Evolutionary conservation across 2,888 invertebrate species (phyloP), one percentile per base, ranked within the genome.

Genomic region (Slavum lentiscoides): DNA sequence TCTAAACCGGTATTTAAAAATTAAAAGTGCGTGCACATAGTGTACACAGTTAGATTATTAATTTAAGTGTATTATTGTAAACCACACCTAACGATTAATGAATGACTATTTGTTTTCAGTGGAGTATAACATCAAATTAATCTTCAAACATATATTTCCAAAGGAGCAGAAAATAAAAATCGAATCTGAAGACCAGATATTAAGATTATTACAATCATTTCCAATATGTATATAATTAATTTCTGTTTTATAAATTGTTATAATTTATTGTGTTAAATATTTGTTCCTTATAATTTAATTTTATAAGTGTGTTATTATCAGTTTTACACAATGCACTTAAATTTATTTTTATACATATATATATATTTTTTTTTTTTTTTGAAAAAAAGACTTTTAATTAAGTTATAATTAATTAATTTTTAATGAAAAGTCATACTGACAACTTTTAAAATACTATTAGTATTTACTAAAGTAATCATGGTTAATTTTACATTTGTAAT

Each of bases 71-170:
- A 9, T 43, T 68, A 49, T 30, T 13, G 30, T 69, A 21, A 59
- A 49, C 11, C 15, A 49, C 13, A 49, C 13, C 11, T 49, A 55
- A 21, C 21, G 59, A 53, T 11, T 49, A 55, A 21, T 39, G 59
- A 53, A 0, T 74, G 8, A 64, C n/a, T n/a, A n/a, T 74, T 83
- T 82, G 30, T 82, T 74, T 83, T 69, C 73, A 84, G 84, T 76
- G 7, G 84, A 84, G 62, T 77, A 82, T 70, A 82, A 83, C 64
- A 77, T 84, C 75, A 82, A 83, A 82, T 81, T 82, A n/a, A 82
- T 82, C 62, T 80, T 84, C n/a, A 74, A 73, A n/a, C 83, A 82
- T 23, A 67, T 84, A 19, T 83, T 82, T 73, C 72, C 80, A 64
- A 72, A 23, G 53, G 72, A 70, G 53, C 55, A 75, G 17, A 81